Conservation (phyloP, 2,888 invertebrate species). For the Sceliomorpha sp. region DNA sequence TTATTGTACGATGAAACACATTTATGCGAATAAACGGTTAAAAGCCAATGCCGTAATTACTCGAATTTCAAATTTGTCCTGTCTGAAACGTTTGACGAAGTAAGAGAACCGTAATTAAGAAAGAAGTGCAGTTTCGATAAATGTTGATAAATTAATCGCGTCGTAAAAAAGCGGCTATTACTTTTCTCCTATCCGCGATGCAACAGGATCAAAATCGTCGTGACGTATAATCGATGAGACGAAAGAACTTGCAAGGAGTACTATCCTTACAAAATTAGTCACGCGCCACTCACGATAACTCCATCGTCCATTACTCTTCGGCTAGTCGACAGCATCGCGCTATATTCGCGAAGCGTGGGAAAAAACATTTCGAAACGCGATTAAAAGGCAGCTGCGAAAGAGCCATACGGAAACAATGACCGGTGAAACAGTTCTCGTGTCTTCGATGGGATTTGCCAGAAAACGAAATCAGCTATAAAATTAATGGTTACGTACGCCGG, state of each 20-base stretch:
- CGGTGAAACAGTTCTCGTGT: conserved; percentile 48
- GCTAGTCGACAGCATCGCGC: conserved; percentile 27
- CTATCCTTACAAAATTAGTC: conserved; percentile 51
- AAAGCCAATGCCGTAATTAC: no score
- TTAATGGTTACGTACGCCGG: conserved; percentile 28
- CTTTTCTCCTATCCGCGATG: conserved; percentile 17
- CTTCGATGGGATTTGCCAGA: conserved; percentile 35
- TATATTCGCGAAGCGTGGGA: conserved; percentile 41
- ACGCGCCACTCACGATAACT: conserved; percentile 47
- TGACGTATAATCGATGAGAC: conserved; percentile 37
- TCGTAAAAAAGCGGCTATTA: conserved; percentile 8
- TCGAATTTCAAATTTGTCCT: conserved; percentile 5
- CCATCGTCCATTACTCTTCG: conserved; percentile 51
- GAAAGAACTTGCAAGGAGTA: conserved; percentile 37
- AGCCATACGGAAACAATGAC: conserved; percentile 49
- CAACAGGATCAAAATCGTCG: conserved; percentile 41
- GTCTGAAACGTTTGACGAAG: no score
- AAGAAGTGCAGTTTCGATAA: conserved; percentile 6
- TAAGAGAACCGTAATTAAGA: no score
- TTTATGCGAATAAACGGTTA: no score
- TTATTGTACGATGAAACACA: no score
- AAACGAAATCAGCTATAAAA: conserved; percentile 41
- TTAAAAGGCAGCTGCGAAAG: conserved; percentile 51
- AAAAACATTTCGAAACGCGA: conserved; percentile 46
- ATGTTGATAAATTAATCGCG: conserved; percentile 3